Conservation (phyloP, 2,113 vertebrate species). For the Synchiropus splendidus region DNA sequence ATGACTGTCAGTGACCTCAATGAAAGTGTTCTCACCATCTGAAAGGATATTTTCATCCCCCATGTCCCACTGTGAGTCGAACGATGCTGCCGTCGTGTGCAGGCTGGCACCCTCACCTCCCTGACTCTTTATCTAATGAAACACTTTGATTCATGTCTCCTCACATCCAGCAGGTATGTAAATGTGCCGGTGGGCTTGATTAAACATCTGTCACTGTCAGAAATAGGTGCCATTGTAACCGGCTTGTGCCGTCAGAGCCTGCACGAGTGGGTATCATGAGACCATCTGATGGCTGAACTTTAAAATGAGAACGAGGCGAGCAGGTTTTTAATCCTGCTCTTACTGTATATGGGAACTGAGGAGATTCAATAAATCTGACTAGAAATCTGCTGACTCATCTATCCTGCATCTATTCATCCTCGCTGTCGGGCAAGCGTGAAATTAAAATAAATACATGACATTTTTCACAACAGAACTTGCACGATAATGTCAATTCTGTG, state of each 20-base stretch:
- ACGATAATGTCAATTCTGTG: too few relatives aligned
- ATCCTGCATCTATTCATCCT: constrained; percentile 7
- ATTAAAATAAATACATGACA: constrained; percentile 9
- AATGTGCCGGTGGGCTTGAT: constrained; percentile 3
- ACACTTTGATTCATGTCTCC: background rate
- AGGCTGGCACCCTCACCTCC: too few relatives aligned
- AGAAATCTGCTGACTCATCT: constrained; percentile 7
- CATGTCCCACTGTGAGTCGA: too few relatives aligned
- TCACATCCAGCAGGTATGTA: constrained; percentile 2
- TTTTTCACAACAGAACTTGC: too few relatives aligned
- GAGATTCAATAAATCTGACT: background rate
- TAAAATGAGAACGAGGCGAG: too few relatives aligned
- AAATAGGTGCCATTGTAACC: background rate
- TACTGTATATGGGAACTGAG: background rate
- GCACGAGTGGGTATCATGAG: too few relatives aligned
- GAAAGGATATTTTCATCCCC: too few relatives aligned
- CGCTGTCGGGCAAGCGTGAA: constrained; percentile 17
- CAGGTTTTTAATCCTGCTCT: background rate
- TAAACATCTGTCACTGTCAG: constrained; percentile 5
- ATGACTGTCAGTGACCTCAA: too few relatives aligned
- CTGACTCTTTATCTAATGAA: background rate
- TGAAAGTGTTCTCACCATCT: too few relatives aligned
- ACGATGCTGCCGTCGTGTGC: too few relatives aligned
- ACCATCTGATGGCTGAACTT: constrained; percentile 1
- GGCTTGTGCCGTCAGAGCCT: too few relatives aligned